Evolutionary conservation across 2,113 vertebrate species (phyloP).

Genomic region (Patagioenas fasciata): DNA sequence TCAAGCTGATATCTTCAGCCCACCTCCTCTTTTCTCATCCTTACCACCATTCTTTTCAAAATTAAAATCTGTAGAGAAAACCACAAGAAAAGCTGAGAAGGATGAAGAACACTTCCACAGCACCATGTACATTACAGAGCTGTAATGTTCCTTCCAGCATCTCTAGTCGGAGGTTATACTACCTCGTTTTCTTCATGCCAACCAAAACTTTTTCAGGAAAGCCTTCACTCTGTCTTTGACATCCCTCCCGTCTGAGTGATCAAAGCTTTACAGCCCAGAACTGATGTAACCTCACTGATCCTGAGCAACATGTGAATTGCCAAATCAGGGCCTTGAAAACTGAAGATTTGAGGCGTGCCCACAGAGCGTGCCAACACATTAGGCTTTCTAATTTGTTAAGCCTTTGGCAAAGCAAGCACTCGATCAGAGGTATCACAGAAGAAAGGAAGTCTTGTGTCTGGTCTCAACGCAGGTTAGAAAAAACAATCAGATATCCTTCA

Average conservation of each 20-base stretch:
- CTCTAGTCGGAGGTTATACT: neutral
- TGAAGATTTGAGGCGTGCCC: neutral
- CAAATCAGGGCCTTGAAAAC: neutral
- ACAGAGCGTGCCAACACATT: neutral
- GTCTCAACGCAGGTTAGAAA: neutral
- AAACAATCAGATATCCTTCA: neutral
- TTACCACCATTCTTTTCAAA: constrained; percentile 51
- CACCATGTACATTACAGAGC: neutral
- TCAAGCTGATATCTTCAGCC: constrained; percentile 58
- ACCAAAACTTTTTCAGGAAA: neutral
- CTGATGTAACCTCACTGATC: neutral
- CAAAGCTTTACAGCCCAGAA: neutral
- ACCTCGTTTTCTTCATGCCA: neutral
- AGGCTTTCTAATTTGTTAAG: constrained; percentile 36
- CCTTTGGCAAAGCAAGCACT: neutral
- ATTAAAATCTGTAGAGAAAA: constrained; percentile 54
- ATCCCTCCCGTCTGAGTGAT: neutral
- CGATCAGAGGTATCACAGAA: constrained; percentile 22
- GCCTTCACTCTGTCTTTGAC: neutral
- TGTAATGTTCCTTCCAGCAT: neutral
- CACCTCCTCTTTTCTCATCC: constrained; percentile 57
- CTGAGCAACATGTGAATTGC: neutral
- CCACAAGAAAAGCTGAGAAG: constrained; percentile 50
- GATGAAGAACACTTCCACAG: constrained; percentile 21
- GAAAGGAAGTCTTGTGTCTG: neutral